These are phyloP conservation scores for Dasysyrphus tricinctus DNA, from an alignment of 2,888 invertebrate species.

Conservation along the genomic window DNA sequence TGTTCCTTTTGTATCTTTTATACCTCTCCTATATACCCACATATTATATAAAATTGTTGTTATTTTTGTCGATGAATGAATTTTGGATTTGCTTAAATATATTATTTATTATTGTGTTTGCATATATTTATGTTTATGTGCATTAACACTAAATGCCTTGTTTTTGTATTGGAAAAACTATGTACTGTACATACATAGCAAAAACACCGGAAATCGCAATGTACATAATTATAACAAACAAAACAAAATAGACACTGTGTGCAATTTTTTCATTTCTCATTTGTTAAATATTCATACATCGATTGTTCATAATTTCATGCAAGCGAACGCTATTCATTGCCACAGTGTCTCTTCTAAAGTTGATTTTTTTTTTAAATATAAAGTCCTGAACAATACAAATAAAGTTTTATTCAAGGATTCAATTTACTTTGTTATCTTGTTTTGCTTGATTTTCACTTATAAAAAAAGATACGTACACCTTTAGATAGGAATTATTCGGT, in stretches of 20 bases:
- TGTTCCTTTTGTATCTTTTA: neutral
- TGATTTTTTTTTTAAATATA: no score
- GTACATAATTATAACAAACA: neutral
- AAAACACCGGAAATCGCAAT: no score
- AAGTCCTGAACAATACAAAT: no score
- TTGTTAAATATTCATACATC: constrained; percentile 8
- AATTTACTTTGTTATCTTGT: no score
- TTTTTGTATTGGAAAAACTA: constrained; percentile 21
- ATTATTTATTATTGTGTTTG: constrained; percentile 29
- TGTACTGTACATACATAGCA: neutral
- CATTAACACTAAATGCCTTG: constrained; percentile 34
- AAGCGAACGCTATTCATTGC: neutral
- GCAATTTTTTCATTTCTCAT: neutral
- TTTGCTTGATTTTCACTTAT: no score
- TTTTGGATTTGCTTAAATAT: constrained; percentile 43
- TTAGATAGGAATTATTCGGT: no score
- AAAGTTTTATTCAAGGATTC: no score
- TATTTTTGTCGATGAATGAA: constrained; percentile 41
- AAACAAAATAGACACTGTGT: neutral
- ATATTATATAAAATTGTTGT: constrained; percentile 29
- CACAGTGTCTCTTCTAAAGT: neutral
- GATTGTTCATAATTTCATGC: neutral
- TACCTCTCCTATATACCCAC: constrained; percentile 12
- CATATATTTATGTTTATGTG: constrained; percentile 48
- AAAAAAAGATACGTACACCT: no score